Conservation (phyloP, 1,140 invertebrate genomes). For the Octopus bimaculoides region DNA sequence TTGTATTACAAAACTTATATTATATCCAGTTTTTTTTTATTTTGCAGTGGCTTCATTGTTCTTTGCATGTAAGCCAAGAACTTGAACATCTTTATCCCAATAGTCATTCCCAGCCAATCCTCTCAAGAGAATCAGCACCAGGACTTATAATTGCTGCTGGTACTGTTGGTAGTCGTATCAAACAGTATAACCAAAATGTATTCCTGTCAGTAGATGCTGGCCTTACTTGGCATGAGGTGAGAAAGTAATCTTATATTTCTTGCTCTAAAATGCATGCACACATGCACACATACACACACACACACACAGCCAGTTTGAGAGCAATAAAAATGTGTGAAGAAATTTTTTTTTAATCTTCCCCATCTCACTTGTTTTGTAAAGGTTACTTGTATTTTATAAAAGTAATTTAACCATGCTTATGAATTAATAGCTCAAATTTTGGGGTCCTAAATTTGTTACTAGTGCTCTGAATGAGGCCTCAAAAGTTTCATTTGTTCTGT, state of each 20-base stretch:
- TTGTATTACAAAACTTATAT: neutral
- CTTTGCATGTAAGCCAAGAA: constrained; percentile 81
- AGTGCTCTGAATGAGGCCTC: no score
- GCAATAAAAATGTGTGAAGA: no score
- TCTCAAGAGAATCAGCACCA: constrained; percentile 81
- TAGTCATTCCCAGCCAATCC: constrained; percentile 74
- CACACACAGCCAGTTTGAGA: no score
- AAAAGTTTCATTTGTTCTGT: no score
- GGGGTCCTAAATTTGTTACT: no score
- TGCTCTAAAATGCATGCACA: no score
- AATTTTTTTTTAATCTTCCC: no score
- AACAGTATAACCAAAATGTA: constrained; percentile 69
- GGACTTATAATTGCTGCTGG: constrained; percentile 84
- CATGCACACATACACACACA: no score
- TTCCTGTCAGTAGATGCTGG: constrained; percentile 83
- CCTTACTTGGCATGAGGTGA: constrained; percentile 75
- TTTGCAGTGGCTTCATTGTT: constrained; percentile 65
- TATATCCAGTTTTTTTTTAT: neutral
- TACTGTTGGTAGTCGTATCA: constrained; percentile 70
- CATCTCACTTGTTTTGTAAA: no score
- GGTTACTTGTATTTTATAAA: no score
- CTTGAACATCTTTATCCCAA: constrained; percentile 80
- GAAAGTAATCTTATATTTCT: neutral
- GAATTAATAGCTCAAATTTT: no score
- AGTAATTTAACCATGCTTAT: no score